Percentiles rank a stretch among this genome's conserved stretches.
phyloP scores from a whole-genome alignment of 2,888 invertebrate genomes.

The Diloba caeruleocephala region DNA sequence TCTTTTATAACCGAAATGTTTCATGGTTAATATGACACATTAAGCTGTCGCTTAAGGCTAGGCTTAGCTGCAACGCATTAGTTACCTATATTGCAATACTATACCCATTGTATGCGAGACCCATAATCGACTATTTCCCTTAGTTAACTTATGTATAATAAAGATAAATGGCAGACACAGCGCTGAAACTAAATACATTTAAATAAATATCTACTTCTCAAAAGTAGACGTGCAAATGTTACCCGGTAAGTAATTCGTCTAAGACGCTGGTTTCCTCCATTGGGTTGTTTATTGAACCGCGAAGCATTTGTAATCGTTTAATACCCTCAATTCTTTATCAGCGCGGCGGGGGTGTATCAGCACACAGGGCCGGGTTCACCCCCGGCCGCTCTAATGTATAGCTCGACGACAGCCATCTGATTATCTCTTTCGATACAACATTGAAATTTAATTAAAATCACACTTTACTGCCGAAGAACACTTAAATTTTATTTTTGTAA shows the following conservation, averaged over 20 bases:
- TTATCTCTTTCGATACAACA: conserved; percentile 69
- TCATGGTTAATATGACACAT: background rate
- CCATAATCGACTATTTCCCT: conserved; percentile 24
- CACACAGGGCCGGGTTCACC: conserved; percentile 70
- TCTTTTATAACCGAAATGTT: conserved; percentile 1
- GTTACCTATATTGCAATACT: conserved; percentile 18
- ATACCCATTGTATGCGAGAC: conserved; percentile 22
- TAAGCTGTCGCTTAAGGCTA: conserved; percentile 1
- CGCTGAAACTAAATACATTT: conserved; percentile 1
- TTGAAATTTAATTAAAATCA: conserved; percentile 62
- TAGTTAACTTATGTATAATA: conserved; percentile 5
- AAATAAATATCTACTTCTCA: conserved; percentile 8
- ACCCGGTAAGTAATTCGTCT: conserved; percentile 78
- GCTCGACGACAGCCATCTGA: conserved; percentile 82
- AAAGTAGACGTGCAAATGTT: conserved; percentile 41
- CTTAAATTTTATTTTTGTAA: conserved; percentile 53
- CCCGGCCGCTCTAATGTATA: conserved; percentile 76
- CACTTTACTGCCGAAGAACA: conserved; percentile 42
- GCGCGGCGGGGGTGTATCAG: conserved; percentile 70
- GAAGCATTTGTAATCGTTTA: conserved; percentile 89
- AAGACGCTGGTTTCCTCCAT: conserved; percentile 76
- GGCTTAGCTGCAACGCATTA: background rate
- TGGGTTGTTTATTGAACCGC: conserved; percentile 87
- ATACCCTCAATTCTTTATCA: conserved; percentile 90
- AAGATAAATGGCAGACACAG: conserved; percentile 19